Percentiles rank a stretch among this genome's conserved stretches.
Evolutionary conservation across 1,140 invertebrate genomes (phyloP).

Genomic region (Brachionus manjavacas): DNA sequence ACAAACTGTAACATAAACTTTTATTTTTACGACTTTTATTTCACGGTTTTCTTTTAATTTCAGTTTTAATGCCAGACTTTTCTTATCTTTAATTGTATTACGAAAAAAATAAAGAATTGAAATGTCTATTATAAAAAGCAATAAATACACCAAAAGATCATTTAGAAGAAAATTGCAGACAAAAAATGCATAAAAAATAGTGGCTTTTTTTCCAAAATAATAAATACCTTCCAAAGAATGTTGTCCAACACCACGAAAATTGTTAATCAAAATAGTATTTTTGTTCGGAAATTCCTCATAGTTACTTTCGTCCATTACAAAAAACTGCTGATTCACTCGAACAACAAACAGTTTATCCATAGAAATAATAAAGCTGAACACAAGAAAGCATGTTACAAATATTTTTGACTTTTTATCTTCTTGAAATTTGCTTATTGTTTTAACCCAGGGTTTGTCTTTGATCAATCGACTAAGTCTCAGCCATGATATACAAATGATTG

Average conservation of each 20-base stretch:
- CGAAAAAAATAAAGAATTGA: neutral
- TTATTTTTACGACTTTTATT: neutral
- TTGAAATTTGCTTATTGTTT: neutral
- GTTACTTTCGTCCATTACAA: neutral
- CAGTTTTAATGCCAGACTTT: neutral
- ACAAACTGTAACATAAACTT: neutral
- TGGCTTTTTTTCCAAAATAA: neutral
- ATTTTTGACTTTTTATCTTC: neutral
- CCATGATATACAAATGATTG: neutral
- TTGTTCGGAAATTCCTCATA: slow-evolving; percentile 12
- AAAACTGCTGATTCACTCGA: neutral
- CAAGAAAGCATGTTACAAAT: neutral
- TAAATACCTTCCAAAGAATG: neutral
- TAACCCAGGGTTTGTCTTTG: neutral
- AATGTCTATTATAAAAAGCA: neutral
- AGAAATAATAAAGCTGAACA: neutral
- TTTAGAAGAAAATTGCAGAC: neutral
- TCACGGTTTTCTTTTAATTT: neutral
- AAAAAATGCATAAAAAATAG: neutral
- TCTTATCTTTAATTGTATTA: no score
- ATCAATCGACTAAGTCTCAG: neutral
- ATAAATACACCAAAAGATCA: neutral
- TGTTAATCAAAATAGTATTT: neutral
- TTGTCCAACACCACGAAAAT: no score
- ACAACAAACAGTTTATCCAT: neutral